Percentiles rank a stretch among this genome's conserved stretches.
phyloP scores from a whole-genome alignment of 2,888 invertebrate genomes.

The Allacma fusca region DNA sequence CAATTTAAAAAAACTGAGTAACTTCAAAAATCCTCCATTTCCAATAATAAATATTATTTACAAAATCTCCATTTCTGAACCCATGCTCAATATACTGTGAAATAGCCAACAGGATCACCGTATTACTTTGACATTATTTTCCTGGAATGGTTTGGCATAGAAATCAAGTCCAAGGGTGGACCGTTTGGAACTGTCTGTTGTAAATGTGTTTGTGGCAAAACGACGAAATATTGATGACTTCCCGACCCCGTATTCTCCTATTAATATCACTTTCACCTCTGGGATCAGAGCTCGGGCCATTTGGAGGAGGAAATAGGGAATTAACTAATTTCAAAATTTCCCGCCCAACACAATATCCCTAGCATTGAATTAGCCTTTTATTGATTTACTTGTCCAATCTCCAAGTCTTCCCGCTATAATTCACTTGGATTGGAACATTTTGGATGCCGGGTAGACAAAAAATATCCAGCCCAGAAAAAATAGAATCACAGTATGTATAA shows the following conservation, averaged over 20 bases:
- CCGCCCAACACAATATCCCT: not conserved
- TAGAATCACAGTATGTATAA: too few species aligned
- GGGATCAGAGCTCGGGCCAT: slow-evolving; percentile 86
- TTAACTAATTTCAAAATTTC: not conserved
- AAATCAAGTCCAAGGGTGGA: slow-evolving; percentile 93
- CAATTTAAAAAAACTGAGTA: not conserved
- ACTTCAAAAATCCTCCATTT: not conserved
- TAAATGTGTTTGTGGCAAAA: slow-evolving; percentile 87
- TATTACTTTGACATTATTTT: slow-evolving; percentile 75
- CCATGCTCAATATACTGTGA: too few species aligned
- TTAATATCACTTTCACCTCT: slow-evolving; percentile 89
- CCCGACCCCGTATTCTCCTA: slow-evolving; percentile 95
- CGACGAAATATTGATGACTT: slow-evolving; percentile 92
- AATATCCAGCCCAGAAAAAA: too few species aligned
- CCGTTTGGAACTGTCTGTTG: slow-evolving; percentile 81
- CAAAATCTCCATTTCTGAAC: too few species aligned
- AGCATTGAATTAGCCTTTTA: not conserved
- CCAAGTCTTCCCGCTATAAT: too few species aligned
- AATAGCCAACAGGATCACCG: not conserved
- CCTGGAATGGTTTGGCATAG: slow-evolving; percentile 77
- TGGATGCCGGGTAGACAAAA: too few species aligned
- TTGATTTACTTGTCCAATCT: not conserved
- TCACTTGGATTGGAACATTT: too few species aligned
- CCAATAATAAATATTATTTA: slow-evolving; percentile 20
- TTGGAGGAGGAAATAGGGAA: slow-evolving; percentile 4